These are phyloP conservation scores for Aptenodytes forsteri DNA, from an alignment of 2,113 vertebrate genomes.

Conservation along the genomic window DNA sequence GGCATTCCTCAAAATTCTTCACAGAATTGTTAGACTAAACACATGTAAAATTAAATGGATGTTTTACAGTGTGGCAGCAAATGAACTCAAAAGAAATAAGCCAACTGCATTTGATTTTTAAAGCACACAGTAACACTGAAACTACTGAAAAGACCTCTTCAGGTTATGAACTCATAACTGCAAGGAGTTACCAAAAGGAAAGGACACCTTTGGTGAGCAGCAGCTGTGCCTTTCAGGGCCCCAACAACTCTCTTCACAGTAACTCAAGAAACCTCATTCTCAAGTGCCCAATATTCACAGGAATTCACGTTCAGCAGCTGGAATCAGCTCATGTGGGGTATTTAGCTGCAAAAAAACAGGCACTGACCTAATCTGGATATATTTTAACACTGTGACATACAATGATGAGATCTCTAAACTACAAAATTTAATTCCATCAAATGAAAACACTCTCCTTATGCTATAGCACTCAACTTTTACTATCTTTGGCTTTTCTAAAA, in stretches of 20 bases:
- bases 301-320: neutral
- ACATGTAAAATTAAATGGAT: neutral
- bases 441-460: neutral
- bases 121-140: neutral
- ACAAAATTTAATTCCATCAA: neutral
- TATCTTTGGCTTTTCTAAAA: neutral
- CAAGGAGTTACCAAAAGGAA: neutral
- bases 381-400: neutral
- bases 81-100: neutral
- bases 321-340: neutral
- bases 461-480: neutral
- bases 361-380: neutral
- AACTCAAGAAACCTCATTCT: neutral
- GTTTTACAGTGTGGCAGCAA: neutral
- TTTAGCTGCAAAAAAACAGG: neutral
- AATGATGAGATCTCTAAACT: neutral
- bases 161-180: neutral
- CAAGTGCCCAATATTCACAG: neutral
- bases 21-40: neutral
- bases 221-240: neutral
- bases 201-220: neutral
- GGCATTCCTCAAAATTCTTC: neutral
- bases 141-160: neutral
- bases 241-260: neutral
- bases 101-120: neutral